Percentiles rank a stretch among this genome's conserved stretches.
phyloP scores from a whole-genome alignment of 2,113 vertebrate species.

The Pao palembangensis region DNA sequence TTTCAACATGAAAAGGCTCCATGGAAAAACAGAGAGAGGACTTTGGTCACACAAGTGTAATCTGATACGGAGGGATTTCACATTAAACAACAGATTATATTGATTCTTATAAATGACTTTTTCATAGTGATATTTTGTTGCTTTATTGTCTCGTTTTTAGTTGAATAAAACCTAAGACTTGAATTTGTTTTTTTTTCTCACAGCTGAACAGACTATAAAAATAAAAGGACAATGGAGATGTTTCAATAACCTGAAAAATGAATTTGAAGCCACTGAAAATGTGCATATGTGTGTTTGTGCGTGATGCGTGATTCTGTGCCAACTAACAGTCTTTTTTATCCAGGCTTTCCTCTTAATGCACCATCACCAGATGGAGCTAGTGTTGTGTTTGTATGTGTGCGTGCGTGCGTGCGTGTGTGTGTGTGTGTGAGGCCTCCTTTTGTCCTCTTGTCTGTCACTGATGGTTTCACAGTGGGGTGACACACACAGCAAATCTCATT shows the following conservation, averaged over 20 bases:
- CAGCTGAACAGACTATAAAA: not conserved
- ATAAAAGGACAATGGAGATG: not conserved
- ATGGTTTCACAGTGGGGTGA: slow-evolving; percentile 69
- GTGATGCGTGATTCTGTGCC: slow-evolving; percentile 27
- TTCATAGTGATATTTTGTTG: too few relatives aligned
- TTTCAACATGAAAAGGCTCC: not conserved
- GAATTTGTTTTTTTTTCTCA: not conserved
- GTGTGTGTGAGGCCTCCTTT: slow-evolving; percentile 59
- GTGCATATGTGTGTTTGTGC: slow-evolving; percentile 32
- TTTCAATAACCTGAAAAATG: not conserved
- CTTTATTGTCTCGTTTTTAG: too few relatives aligned
- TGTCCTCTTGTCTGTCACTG: slow-evolving; percentile 69
- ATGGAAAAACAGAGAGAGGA: not conserved
- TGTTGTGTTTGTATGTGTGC: slow-evolving; percentile 9
- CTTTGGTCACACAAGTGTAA: too few relatives aligned
- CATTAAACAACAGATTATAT: too few relatives aligned
- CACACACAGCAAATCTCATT: slow-evolving; percentile 69
- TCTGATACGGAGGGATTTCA: too few relatives aligned
- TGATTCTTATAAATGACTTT: too few relatives aligned
- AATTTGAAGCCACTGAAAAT: slow-evolving; percentile 1
- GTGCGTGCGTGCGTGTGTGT: slow-evolving; percentile 15
- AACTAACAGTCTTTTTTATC: slow-evolving; percentile 30
- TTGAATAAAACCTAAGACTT: not conserved
- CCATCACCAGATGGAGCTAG: slow-evolving; percentile 72
- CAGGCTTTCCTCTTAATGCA: slow-evolving; percentile 52